Base-by-base conservation (phyloP, 37 sponge, comb jelly and placozoan genomes). In the Theonella swinhoei region DNA sequence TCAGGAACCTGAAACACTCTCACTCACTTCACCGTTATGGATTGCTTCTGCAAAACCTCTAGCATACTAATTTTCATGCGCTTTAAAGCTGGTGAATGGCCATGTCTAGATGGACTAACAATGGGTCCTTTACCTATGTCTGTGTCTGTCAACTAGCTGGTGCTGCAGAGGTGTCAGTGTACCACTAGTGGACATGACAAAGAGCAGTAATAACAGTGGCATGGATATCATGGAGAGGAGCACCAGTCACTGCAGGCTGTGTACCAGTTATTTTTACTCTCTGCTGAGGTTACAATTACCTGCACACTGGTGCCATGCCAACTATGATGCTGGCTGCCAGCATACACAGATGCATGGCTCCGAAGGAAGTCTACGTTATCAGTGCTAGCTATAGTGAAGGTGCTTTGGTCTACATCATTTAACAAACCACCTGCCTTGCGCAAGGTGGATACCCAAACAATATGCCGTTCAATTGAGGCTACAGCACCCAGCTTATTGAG, bases 261-360 rank as follows among this genome's bases (percentile, higher is more conserved):
- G 34, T 29, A 33, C 25, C 8, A 3, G 24, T 9, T 3, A 3
- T 11, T 24, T 32, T 7, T 30, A 7, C 34, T 35, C 8, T 2
- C 35, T 19, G 72, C 72, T 37, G 26, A 68, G 69, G 69, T 9
- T 68, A 11, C n/a, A 11, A 68, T 25, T 9, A 30, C 31, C 32
- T 68, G 69, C 22, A 68, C 32, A 30, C n/a, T 68, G 69, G 69
- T 68, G n/a, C 69, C 69, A 68, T 68, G 69, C 31, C 26, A 68
- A 68, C 69, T 28, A 68, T 25, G 69, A 9, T 28, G 69, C 31
- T 28, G 26, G 25, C 32, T 28, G 11, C 32, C 69, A 28, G 31
- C 11, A 25, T 28, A 30, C 69, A 68, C 69, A 30, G 31, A 30
- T 11, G 26, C 31, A 24, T 28, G 32, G 31, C 32, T 24, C 69